These are phyloP conservation scores for Narcine bancroftii DNA, from an alignment of 2,113 vertebrate species.

Conservation along the genomic window DNA sequence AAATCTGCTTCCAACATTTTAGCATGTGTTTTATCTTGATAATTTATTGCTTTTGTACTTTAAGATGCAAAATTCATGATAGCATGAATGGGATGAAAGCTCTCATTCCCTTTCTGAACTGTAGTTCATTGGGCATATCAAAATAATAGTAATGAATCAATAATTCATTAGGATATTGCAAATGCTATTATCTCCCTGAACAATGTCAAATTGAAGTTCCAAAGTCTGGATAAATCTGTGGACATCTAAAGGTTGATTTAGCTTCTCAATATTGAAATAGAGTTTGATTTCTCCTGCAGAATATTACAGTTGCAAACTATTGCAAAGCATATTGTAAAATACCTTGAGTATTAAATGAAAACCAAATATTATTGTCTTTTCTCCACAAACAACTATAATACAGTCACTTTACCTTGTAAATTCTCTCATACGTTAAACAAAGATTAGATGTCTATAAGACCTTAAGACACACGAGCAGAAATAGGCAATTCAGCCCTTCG, in stretches of 20 bases:
- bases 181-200: neutral
- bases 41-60: constrained; percentile 25
- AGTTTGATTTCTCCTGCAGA: neutral
- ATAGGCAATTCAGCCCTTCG: no score
- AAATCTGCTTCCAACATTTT: constrained; percentile 7
- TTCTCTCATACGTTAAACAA: neutral
- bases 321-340: neutral
- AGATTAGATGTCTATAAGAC: no score
- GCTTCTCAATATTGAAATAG: neutral
- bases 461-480: no score
- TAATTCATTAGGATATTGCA: constrained; percentile 29
- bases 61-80: constrained; percentile 11
- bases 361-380: neutral
- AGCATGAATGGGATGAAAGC: neutral
- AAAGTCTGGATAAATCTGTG: neutral
- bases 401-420: neutral
- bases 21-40: neutral
- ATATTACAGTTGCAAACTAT: constrained; percentile 2
- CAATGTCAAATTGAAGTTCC: constrained; percentile 14
- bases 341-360: neutral
- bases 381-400: neutral
- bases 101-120: neutral
- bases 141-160: constrained; percentile 21
- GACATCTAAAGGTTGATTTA: neutral
- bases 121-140: constrained; percentile 14